phyloP scores from a whole-genome alignment of 2,113 vertebrate genomes.

The Chamaea fasciata region DNA sequence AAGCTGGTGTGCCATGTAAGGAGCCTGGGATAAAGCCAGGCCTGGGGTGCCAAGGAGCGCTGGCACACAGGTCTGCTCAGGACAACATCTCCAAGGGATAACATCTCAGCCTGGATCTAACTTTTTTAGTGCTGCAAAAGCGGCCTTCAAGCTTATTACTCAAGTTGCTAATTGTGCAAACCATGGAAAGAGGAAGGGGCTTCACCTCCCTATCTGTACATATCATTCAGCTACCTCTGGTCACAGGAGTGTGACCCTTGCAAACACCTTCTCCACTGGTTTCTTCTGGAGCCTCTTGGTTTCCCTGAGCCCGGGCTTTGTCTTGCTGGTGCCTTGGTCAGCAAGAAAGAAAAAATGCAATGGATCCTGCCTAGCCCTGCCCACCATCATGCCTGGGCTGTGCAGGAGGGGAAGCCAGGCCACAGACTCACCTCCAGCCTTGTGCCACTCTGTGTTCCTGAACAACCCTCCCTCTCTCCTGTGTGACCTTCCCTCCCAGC shows the following conservation, averaged over 20 bases:
- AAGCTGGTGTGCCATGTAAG: background rate
- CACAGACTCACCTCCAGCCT: background rate
- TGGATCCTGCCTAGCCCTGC: background rate
- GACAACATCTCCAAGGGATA: background rate
- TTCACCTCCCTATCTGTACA: background rate
- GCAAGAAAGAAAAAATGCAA: background rate
- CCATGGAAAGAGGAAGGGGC: background rate
- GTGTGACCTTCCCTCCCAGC: conserved; percentile 75
- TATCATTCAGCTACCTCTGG: background rate
- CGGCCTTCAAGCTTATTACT: background rate
- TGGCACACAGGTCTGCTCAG: background rate
- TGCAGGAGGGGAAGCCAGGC: background rate
- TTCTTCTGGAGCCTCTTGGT: background rate
- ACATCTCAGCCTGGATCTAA: background rate
- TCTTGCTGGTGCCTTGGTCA: background rate
- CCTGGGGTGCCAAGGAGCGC: background rate
- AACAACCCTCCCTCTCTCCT: conserved; percentile 70
- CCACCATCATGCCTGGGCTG: background rate
- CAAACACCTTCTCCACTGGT: background rate
- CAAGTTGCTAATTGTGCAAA: background rate
- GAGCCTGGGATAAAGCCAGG: background rate
- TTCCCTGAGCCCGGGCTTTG: background rate
- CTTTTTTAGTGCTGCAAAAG: background rate
- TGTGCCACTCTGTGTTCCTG: conserved; percentile 20
- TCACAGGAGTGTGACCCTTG: background rate